Percentiles rank a stretch among this genome's conserved stretches.
These are phyloP conservation scores for Aleiodes alternator DNA, from an alignment of 2,888 invertebrate species.

Conservation along the genomic window DNA sequence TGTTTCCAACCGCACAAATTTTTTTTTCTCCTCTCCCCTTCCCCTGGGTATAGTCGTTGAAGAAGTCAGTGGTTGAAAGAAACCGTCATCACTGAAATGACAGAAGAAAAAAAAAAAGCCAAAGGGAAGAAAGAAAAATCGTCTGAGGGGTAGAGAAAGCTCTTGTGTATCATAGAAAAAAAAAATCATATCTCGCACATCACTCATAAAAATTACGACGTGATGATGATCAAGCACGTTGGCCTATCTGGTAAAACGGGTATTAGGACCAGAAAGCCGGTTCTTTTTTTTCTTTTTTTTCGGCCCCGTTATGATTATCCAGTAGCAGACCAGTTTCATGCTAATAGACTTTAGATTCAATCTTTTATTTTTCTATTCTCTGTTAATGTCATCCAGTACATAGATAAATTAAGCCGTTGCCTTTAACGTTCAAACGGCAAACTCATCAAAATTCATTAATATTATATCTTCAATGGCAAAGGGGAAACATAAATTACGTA, in stretches of 20 bases:
- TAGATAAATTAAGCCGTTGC: constrained; percentile 6
- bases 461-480: too few relatives aligned
- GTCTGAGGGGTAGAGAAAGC: background rate
- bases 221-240: constrained; percentile 34
- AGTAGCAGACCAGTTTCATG: constrained; percentile 21
- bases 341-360: constrained; percentile 16
- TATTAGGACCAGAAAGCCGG: constrained; percentile 2
- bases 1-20: too few relatives aligned
- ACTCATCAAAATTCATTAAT: too few relatives aligned
- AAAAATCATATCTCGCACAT: constrained; percentile 1
- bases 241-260: constrained; percentile 19
- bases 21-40: too few relatives aligned
- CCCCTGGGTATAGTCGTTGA: background rate
- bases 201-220: constrained; percentile 30
- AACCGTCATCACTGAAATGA: constrained; percentile 14
- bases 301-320: constrained; percentile 7
- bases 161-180: background rate
- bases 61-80: background rate
- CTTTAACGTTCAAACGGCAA: background rate
- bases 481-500: too few relatives aligned
- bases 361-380: background rate
- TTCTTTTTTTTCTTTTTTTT: background rate
- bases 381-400: background rate
- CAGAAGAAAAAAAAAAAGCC: constrained; percentile 1
- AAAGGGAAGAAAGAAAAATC: constrained; percentile 6